Conservation (phyloP, 2,797 vertebrate species). For the Malurus splendens region DNA sequence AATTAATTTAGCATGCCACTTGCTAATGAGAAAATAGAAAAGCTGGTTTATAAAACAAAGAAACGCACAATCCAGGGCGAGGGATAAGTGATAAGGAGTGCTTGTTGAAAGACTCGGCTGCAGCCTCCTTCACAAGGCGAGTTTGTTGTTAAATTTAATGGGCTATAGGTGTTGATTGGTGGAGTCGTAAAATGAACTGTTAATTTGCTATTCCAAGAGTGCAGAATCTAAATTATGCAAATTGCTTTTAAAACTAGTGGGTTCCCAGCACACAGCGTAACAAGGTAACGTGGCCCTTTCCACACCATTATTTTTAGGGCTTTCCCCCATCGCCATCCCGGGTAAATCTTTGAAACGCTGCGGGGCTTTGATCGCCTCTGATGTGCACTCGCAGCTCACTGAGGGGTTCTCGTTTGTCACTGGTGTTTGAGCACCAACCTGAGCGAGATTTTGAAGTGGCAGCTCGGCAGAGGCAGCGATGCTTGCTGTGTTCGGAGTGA, state of each 20-base stretch:
- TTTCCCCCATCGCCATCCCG: neutral
- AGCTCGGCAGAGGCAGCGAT: neutral
- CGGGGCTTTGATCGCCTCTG: neutral
- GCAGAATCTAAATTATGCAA: slow-evolving; percentile 66
- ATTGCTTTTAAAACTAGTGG: slow-evolving; percentile 56
- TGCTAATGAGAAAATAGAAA: slow-evolving; percentile 62
- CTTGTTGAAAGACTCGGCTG: slow-evolving; percentile 21
- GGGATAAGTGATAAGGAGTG: slow-evolving; percentile 13
- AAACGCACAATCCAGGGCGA: slow-evolving; percentile 44
- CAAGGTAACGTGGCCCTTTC: neutral
- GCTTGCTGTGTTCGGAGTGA: neutral
- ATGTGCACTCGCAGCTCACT: neutral
- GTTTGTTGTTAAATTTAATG: slow-evolving; percentile 72
- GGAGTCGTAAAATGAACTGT: slow-evolving; percentile 70
- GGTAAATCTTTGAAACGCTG: neutral
- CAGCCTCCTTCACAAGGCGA: slow-evolving; percentile 43
- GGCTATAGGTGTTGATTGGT: slow-evolving; percentile 72
- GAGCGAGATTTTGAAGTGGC: neutral
- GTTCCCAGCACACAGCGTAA: neutral
- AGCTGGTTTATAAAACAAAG: slow-evolving; percentile 30
- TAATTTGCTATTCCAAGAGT: slow-evolving; percentile 71
- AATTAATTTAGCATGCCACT: slow-evolving; percentile 35
- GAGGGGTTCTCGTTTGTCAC: neutral
- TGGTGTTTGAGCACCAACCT: neutral
- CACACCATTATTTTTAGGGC: neutral